Percentiles rank a stretch among this genome's conserved stretches.
phyloP scores from a whole-genome alignment of 2,888 invertebrate species.

The Phlogophora meticulosa region DNA sequence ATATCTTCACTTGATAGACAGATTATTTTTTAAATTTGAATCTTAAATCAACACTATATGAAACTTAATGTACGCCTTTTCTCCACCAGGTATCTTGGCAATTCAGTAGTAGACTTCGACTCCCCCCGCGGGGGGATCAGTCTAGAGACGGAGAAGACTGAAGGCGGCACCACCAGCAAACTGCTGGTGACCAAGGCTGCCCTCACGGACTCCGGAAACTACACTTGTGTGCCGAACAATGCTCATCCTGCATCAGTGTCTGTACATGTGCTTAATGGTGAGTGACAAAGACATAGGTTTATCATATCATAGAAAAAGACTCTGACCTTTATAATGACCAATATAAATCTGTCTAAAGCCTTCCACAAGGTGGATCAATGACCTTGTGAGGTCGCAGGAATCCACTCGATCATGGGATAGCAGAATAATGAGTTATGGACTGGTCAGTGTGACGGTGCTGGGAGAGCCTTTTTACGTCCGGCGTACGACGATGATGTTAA shows the following conservation, averaged over 20 bases:
- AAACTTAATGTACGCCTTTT: neutral
- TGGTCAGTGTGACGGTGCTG: neutral
- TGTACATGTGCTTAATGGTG: conserved; percentile 96
- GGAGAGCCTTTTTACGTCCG: too few relatives aligned
- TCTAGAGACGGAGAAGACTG: conserved; percentile 97
- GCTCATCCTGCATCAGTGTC: conserved; percentile 96
- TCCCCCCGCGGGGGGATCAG: conserved; percentile 96
- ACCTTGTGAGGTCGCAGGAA: neutral
- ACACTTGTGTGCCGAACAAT: conserved; percentile 96
- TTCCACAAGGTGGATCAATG: neutral
- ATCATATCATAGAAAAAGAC: neutral
- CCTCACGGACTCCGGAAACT: conserved; percentile 96
- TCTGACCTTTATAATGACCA: neutral
- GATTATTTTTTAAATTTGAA: neutral
- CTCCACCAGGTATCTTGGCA: conserved; percentile 94
- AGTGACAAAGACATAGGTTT: conserved; percentile 70
- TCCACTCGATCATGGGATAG: neutral
- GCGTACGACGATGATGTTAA: neutral
- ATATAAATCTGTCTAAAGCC: too few relatives aligned
- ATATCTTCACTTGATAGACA: neutral
- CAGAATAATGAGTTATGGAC: too few relatives aligned
- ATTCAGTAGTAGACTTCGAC: conserved; percentile 95
- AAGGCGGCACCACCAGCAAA: conserved; percentile 96
- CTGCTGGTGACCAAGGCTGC: conserved; percentile 96
- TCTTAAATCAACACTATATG: neutral